Evolutionary conservation across 2,113 vertebrate species (phyloP).

Genomic region (Peromyscus leucopus): DNA sequence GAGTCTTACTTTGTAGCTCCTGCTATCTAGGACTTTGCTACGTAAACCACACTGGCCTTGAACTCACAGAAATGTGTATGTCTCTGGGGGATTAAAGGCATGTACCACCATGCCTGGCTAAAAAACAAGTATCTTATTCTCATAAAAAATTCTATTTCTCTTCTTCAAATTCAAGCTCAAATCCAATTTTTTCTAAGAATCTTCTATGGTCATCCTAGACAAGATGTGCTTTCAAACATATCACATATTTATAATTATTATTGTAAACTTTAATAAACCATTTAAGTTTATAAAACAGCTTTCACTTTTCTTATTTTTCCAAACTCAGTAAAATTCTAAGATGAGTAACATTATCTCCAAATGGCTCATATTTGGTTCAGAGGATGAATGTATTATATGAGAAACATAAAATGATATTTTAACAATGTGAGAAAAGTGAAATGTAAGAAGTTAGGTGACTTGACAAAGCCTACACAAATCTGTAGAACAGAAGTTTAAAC

Average conservation of each 20-base stretch:
- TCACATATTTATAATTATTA: slow-evolving; percentile 37
- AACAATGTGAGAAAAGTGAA: slow-evolving; percentile 62
- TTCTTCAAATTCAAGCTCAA: slow-evolving; percentile 53
- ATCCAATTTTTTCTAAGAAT: slow-evolving; percentile 36
- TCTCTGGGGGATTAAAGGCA: not conserved
- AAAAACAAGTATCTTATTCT: not conserved
- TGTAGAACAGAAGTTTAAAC: slow-evolving; percentile 45
- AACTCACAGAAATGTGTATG: no score
- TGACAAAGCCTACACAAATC: slow-evolving; percentile 34
- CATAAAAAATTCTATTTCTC: slow-evolving; percentile 46
- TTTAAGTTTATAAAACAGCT: slow-evolving; percentile 48
- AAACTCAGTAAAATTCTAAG: slow-evolving; percentile 1
- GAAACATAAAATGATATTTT: slow-evolving; percentile 59
- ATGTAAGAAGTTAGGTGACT: slow-evolving; percentile 8
- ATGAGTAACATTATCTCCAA: slow-evolving; percentile 33
- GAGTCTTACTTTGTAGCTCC: no score
- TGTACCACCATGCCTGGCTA: not conserved
- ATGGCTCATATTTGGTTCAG: slow-evolving; percentile 37
- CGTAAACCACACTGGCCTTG: no score
- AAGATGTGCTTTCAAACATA: slow-evolving; percentile 50
- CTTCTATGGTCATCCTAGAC: not conserved
- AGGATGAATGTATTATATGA: slow-evolving; percentile 27
- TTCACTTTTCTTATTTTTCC: slow-evolving; percentile 32
- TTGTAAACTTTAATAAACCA: slow-evolving; percentile 48
- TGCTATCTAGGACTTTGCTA: no score